Base-by-base conservation (phyloP, 2,888 invertebrate genomes). In the Pandemis cinnamomeana region DNA sequence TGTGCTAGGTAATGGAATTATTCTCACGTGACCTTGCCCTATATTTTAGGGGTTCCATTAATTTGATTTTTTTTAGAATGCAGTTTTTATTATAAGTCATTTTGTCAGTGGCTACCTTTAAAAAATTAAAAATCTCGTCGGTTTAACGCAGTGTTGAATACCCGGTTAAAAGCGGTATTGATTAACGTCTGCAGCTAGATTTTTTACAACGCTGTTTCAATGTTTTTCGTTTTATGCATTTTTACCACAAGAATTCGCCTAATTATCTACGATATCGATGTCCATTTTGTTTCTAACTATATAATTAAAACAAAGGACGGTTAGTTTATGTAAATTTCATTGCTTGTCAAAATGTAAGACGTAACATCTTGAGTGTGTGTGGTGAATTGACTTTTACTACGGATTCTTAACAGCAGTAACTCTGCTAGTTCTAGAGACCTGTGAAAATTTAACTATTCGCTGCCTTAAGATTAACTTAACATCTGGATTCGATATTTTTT, bases 21-120 rank as follows among this genome's bases (percentile, higher is more conserved):
- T 87, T 89, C 88, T 89, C 92, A 92, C 91, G 92, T 93, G 93
- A 93, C 93, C 93, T 93, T 94, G 92, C 80, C 81, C 90, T 80
- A 89, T 83, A 77, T 79, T 80, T 77, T 79, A 77, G 63, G 71
- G 69, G 27, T 73, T 70, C 41, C 15, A 51, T 71, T 67, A 67
- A 53, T 61, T 13, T 27, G 58, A 66, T 48, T n/a, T 11, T 27
- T 20, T 27, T 58, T 58, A 27, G 27, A 10, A 5, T 3, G 3
- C 55, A 6, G 20, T 5, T 15, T 63, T 7, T 5, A 0, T 20
- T 20, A 20, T 20, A 11, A 5, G 42, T n/a, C 41, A 44, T 13
- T 4, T 8, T 20, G 46, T 61, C 20, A 11, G 27, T 11, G 27
- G 27, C 1, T 27, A 36, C 10, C 58, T 55, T 3, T 20, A 58